Conservation (phyloP, 2,888 invertebrate species). For the Drosophila maculinotata region DNA sequence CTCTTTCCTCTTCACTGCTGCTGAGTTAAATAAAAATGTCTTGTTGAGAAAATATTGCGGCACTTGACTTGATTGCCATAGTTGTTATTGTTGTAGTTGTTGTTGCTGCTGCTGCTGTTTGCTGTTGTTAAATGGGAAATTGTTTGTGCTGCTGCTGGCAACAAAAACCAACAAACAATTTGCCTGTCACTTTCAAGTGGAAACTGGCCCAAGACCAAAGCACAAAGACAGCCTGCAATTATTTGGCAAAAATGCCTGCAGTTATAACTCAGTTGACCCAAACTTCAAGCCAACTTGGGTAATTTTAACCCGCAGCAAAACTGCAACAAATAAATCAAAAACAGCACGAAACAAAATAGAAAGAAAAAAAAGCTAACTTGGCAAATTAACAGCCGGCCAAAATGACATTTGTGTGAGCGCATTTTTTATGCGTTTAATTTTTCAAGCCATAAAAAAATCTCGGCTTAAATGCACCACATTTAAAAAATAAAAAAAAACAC, state of each 20-base stretch:
- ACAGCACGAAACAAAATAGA: neutral
- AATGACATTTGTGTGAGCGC: slow-evolving; percentile 29
- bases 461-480: slow-evolving; percentile 22
- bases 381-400: slow-evolving; percentile 19
- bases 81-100: slow-evolving; percentile 18
- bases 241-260: slow-evolving; percentile 37
- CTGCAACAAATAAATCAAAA: slow-evolving; percentile 37
- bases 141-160: slow-evolving; percentile 1
- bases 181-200: slow-evolving; percentile 58
- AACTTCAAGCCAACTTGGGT: slow-evolving; percentile 13
- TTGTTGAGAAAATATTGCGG: slow-evolving; percentile 27
- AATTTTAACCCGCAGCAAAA: slow-evolving; percentile 12
- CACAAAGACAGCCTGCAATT: slow-evolving; percentile 41
- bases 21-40: slow-evolving; percentile 2
- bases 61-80: slow-evolving; percentile 43
- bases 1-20: neutral
- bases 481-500: slow-evolving; percentile 14
- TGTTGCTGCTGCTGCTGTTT: slow-evolving; percentile 5
- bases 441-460: slow-evolving; percentile 21
- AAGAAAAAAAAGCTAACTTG: neutral
- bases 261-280: slow-evolving; percentile 34
- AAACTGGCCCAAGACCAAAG: slow-evolving; percentile 41
- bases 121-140: neutral
- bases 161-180: slow-evolving; percentile 39
- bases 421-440: slow-evolving; percentile 33